Evolutionary conservation across 2,888 invertebrate genomes (phyloP).

Genomic region (Laothoe populi): DNA sequence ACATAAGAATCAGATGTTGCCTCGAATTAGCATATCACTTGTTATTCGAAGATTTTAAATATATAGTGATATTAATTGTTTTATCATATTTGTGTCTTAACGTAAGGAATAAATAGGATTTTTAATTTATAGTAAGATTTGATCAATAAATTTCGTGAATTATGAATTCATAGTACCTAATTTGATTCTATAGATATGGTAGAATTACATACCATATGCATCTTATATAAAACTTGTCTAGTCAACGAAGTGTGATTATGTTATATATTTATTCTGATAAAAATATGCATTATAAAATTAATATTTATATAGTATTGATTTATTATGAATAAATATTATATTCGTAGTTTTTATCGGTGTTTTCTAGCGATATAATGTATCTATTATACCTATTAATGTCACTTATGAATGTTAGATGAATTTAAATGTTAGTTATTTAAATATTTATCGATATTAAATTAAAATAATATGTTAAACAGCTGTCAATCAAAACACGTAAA

Average conservation of each 20-base stretch:
- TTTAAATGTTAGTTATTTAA: slow-evolving; percentile 4
- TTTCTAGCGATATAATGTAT: too few species aligned
- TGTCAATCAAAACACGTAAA: too few species aligned
- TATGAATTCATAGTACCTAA: too few species aligned
- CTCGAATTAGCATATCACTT: too few species aligned
- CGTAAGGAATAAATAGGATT: too few species aligned
- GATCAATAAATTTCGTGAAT: too few species aligned
- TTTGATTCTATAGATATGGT: too few species aligned
- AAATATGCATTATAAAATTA: neutral
- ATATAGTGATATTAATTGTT: too few species aligned
- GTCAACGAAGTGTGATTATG: neutral
- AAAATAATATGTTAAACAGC: neutral
- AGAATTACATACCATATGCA: neutral
- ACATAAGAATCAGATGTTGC: too few species aligned
- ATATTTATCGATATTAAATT: neutral
- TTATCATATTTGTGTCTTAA: too few species aligned
- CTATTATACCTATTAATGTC: neutral
- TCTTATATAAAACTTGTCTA: neutral
- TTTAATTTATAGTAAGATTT: too few species aligned
- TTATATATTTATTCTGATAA: neutral
- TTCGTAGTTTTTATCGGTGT: neutral
- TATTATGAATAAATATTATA: neutral
- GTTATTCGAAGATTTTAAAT: too few species aligned
- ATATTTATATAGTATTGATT: neutral
- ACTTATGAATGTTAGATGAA: slow-evolving; percentile 17